A percentile compares a stretch with the other conserved stretches of the same genome.
These are phyloP conservation scores for Rhinogobius similis DNA, from an alignment of 2,113 vertebrate genomes.

Conservation along the genomic window DNA sequence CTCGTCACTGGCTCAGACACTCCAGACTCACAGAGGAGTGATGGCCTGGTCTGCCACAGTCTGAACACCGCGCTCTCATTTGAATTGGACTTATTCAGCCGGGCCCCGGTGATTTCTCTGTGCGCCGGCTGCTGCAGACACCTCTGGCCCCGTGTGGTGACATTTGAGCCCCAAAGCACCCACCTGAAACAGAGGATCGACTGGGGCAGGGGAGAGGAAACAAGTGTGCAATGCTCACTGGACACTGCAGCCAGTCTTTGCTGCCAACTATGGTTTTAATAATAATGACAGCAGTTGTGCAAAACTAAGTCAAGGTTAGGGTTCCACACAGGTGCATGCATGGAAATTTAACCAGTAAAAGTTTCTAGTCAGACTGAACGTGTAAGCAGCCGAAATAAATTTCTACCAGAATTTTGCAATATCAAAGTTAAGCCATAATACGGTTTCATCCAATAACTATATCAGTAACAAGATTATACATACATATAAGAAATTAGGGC, in stretches of 20 bases:
- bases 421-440: background rate
- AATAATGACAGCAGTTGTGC: too few relatives aligned
- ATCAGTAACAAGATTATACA: too few relatives aligned
- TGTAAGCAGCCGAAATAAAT: background rate
- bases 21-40: constrained; percentile 49
- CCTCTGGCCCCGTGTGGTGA: constrained; percentile 54
- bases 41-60: constrained; percentile 36
- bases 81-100: constrained; percentile 65
- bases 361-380: background rate
- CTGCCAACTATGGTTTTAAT: background rate
- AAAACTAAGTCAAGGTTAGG: too few relatives aligned
- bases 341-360: too few relatives aligned
- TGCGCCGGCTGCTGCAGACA: constrained; percentile 38
- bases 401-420: background rate
- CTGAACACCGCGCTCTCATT: constrained; percentile 14
- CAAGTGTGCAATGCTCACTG: background rate
- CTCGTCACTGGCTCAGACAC: constrained; percentile 36
- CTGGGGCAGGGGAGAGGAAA: constrained; percentile 7
- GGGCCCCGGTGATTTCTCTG: constrained; percentile 49
- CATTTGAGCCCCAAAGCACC: constrained; percentile 46
- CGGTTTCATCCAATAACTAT: too few relatives aligned
- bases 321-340: too few relatives aligned
- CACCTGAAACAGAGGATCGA: background rate
- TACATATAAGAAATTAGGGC: too few relatives aligned
- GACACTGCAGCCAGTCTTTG: background rate